phyloP scores from a whole-genome alignment of 2,113 vertebrate genomes.

The Misgurnus mizolepis region DNA sequence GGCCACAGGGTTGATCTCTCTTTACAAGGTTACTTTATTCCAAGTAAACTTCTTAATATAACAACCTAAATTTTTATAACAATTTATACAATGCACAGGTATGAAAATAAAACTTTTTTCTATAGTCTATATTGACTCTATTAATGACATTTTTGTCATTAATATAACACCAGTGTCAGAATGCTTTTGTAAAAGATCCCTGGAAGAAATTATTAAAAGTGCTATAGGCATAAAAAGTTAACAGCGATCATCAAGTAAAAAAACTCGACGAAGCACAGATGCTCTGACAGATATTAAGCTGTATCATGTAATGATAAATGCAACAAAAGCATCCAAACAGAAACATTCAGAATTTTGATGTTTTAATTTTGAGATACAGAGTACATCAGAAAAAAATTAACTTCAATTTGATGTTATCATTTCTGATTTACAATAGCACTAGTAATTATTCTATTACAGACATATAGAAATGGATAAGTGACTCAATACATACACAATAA shows the following conservation, averaged over 20 bases:
- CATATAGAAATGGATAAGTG: slow-evolving; percentile 47
- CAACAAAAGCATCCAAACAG: background rate
- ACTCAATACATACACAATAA: slow-evolving; percentile 22
- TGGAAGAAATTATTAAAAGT: too few species aligned
- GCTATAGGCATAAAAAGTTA: too few species aligned
- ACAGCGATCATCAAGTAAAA: too few species aligned
- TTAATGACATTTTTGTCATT: too few species aligned
- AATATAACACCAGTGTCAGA: too few species aligned
- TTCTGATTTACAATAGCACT: slow-evolving; percentile 40
- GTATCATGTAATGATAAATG: background rate
- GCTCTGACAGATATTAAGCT: background rate
- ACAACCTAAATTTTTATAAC: too few species aligned
- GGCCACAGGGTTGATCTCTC: background rate
- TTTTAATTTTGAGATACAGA: slow-evolving; percentile 38
- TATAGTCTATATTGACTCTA: too few species aligned
- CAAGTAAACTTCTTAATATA: too few species aligned
- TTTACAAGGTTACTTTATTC: background rate
- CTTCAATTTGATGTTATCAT: slow-evolving; percentile 36
- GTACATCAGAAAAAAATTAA: slow-evolving; percentile 40
- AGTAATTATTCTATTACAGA: slow-evolving; percentile 48
- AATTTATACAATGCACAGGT: too few species aligned
- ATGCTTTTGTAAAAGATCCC: too few species aligned
- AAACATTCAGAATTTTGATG: slow-evolving; percentile 4
- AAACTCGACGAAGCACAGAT: background rate
- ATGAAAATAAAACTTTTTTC: too few species aligned